Evolutionary conservation across 2,797 vertebrate species (phyloP), one percentile per base, ranked within the genome.

Genomic region (Pseudochaenichthys georgianus): DNA sequence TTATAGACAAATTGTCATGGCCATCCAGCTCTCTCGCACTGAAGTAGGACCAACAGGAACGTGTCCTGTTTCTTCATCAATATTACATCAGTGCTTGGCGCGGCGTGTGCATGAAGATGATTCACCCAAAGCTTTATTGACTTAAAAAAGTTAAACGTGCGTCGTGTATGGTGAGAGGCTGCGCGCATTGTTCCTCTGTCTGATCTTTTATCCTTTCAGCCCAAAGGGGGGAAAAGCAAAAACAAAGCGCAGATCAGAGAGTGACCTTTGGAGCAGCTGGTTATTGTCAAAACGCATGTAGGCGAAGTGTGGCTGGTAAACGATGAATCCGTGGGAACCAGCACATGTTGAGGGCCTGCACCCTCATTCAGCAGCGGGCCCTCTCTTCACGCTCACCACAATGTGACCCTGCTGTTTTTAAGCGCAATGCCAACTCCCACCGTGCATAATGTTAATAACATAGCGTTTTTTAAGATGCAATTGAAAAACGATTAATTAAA

Each of bases 51-150:
- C 80, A 71, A 62, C 60, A 45, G 80, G 70, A 87, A 61, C 74
- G 89, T 70, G 81, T 95, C 92, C 78, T 63, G 89, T 95, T 95
- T 89, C 87, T 78, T 85, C 91, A 94, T 94, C 84, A 94, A 94
- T 94, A 93, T 90, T 93, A 87, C 90, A 94, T 83, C 80, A 77
- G 77, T 57, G 74, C 66, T 28, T 34, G 65, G 86, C 58, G 63
- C 63, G 16, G 73, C 61, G 41, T 61, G 75, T 68, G 79, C 61
- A 78, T 83, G 72, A 63, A 81, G 82, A 84, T 21, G 71, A 84
- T 87, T 73, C 81, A 86, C 54, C 62, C 51, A 47, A 71, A 78
- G 65, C 77, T 73, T 78, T 73, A 75, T 79, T 73, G 85, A 85
- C 79, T 75, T 81, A 41, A 34, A 65, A 76, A 78, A 83, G 78